Evolutionary conservation across 2,888 invertebrate genomes (phyloP), one percentile per base, ranked within the genome.

Genomic region (Lymantria dispar): DNA sequence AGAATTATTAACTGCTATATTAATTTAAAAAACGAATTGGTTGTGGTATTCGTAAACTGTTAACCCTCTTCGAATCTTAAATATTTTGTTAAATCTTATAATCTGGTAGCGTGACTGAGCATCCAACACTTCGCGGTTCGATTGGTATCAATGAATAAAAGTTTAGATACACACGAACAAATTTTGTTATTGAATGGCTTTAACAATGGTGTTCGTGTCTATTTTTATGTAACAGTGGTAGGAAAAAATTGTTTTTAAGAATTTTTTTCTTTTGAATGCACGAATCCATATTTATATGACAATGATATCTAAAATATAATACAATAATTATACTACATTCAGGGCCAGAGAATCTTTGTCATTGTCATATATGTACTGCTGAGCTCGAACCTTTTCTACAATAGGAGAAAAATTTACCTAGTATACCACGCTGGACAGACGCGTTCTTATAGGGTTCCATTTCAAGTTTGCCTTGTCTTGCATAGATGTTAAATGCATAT

Each of bases 131-230:
- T 82, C 76, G 72, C 78, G 78, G 73, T 80, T 73, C 72, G 64
- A 60, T 78, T 71, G 70, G 58, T 62, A 58, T 68, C 70, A 76
- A 76, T 78, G 69, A 81, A 81, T 71, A 75, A 72, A 64, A 62
- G 54, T 77, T 84, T 80, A 71, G 83, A 76, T 71, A 78, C 80
- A 80, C 83, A 79, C 80, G 79, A 83, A 75, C 59, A 71, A 60
- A 46, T 70, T n/a, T 62, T 67, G 59, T 54, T 68, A 76, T 76
- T 76, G 64, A 71, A 63, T 64, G 59, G 58, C 66, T 52, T 62
- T 60, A 60, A 74, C 71, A 75, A 74, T 68, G 61, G 62, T 14
- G 1, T 14, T 40, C 14, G 40, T 40, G 40, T 40, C 38, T 12
- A 40, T 40, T n/a, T 29, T 42, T 14, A 29, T 10, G n/a, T 42